phyloP scores from a whole-genome alignment of 1,140 invertebrate genomes.

The Euura saliciscinereae region DNA sequence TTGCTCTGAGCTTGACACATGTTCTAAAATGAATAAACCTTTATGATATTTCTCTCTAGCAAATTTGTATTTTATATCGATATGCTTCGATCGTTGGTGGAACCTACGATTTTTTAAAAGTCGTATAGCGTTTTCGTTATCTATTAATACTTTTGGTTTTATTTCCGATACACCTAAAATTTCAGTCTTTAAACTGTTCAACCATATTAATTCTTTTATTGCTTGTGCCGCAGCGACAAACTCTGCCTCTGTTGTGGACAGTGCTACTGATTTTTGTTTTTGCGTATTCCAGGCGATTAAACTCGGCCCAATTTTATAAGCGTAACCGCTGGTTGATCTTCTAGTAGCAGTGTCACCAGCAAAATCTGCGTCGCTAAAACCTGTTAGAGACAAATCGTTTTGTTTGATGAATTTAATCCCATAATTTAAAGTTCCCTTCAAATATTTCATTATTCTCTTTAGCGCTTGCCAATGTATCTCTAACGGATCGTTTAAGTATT shows the following conservation, averaged over 20 bases:
- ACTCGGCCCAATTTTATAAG: slow-evolving; percentile 28
- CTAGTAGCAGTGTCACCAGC: slow-evolving; percentile 32
- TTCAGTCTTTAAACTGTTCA: neutral
- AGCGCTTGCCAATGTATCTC: slow-evolving; percentile 33
- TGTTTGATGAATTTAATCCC: neutral
- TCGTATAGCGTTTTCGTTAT: slow-evolving; percentile 18
- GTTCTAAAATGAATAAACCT: neutral
- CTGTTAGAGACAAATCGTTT: slow-evolving; percentile 10
- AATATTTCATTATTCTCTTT: slow-evolving; percentile 40
- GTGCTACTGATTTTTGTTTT: slow-evolving; percentile 37
- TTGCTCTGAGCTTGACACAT: neutral
- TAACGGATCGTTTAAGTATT: slow-evolving; percentile 27
- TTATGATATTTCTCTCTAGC: neutral
- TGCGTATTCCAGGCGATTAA: slow-evolving; percentile 38
- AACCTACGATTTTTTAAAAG: slow-evolving; percentile 15
- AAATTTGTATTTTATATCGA: neutral
- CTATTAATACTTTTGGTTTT: slow-evolving; percentile 12
- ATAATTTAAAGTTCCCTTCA: slow-evolving; percentile 37
- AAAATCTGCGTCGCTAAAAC: slow-evolving; percentile 42
- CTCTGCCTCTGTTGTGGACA: slow-evolving; percentile 23
- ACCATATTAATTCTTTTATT: slow-evolving; percentile 19
- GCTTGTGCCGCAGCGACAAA: slow-evolving; percentile 16
- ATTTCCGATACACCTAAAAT: neutral
- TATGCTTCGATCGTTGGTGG: neutral
- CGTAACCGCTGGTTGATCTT: slow-evolving; percentile 39